Percentiles rank a stretch among this genome's conserved stretches.
Conservation (phyloP, 2,888 invertebrate species). For the Philopedon plagiatum region DNA sequence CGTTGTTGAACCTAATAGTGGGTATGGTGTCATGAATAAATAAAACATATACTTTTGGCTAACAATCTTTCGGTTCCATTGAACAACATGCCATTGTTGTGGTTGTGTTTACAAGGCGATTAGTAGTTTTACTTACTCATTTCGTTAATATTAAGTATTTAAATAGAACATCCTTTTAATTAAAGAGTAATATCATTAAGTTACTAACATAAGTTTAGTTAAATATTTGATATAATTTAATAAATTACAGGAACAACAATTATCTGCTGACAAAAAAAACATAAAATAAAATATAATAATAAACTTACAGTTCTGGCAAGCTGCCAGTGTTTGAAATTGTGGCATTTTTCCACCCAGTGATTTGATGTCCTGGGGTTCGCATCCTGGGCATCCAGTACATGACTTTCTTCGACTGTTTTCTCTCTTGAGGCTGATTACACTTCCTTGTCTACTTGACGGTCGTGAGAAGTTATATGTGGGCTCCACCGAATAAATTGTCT, state of each 20-base stretch:
- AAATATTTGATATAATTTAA: no score
- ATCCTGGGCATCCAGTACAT: slow-evolving; percentile 80
- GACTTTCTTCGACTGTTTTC: slow-evolving; percentile 75
- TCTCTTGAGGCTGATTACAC: slow-evolving; percentile 74
- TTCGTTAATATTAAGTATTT: no score
- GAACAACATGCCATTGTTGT: no score
- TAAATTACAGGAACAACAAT: no score
- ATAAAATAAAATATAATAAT: neutral
- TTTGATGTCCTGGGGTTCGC: slow-evolving; percentile 68
- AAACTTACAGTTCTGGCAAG: slow-evolving; percentile 71
- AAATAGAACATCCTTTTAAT: no score
- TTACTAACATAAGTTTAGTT: no score
- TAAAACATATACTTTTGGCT: no score
- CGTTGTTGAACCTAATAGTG: slow-evolving; percentile 58
- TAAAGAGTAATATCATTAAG: no score
- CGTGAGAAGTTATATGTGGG: slow-evolving; percentile 69
- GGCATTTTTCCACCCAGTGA: slow-evolving; percentile 66
- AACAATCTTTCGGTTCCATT: no score
- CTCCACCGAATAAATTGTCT: slow-evolving; percentile 70
- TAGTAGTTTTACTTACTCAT: no score
- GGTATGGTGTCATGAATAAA: neutral
- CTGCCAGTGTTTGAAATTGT: slow-evolving; percentile 62
- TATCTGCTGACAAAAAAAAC: neutral
- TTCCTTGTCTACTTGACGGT: slow-evolving; percentile 70
- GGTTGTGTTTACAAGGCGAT: no score